Percentiles rank a stretch among this genome's conserved stretches.
These are phyloP conservation scores for Ophioninae sp. DNA, from an alignment of 2,888 invertebrate genomes.

Conservation along the genomic window DNA sequence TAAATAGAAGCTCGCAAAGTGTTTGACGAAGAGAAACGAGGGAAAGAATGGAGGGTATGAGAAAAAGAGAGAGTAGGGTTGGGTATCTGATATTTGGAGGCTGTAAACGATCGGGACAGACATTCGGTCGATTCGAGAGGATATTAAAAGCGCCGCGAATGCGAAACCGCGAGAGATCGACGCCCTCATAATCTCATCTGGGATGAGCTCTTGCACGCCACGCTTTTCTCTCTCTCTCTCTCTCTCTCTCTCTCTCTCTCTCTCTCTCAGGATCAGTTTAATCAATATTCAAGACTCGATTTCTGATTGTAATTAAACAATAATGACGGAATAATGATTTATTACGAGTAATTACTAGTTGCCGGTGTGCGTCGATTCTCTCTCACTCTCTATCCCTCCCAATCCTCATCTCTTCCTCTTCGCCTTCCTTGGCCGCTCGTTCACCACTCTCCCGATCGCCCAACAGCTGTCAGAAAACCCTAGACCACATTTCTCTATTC, in stretches of 20 bases:
- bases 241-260: constrained; percentile 29
- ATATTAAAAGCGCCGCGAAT: constrained; percentile 41
- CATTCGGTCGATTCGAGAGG: constrained; percentile 35
- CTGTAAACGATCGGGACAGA: constrained; percentile 24
- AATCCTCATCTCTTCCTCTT: constrained; percentile 15
- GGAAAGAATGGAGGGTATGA: neutral
- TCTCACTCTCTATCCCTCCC: constrained; percentile 52
- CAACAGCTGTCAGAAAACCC: constrained; percentile 45
- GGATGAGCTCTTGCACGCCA: constrained; percentile 47
- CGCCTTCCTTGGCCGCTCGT: constrained; percentile 34
- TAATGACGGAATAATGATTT: constrained; percentile 77
- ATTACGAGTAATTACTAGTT: constrained; percentile 77
- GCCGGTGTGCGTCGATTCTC: constrained; percentile 64
- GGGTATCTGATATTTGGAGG: constrained; percentile 25
- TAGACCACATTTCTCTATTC: constrained; percentile 32
- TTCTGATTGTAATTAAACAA: constrained; percentile 78
- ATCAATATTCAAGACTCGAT: constrained; percentile 78
- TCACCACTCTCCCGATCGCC: constrained; percentile 16
- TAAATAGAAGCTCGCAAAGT: constrained; percentile 11
- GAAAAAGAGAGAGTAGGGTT: constrained; percentile 8
- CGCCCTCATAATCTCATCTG: constrained; percentile 58
- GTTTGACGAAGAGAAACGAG: neutral
- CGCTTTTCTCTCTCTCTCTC: constrained; percentile 27
- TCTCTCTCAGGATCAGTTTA: constrained; percentile 60
- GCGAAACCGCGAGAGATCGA: constrained; percentile 45